Conservation (phyloP, 2,888 invertebrate genomes). For the Drosophila peninsularis region DNA sequence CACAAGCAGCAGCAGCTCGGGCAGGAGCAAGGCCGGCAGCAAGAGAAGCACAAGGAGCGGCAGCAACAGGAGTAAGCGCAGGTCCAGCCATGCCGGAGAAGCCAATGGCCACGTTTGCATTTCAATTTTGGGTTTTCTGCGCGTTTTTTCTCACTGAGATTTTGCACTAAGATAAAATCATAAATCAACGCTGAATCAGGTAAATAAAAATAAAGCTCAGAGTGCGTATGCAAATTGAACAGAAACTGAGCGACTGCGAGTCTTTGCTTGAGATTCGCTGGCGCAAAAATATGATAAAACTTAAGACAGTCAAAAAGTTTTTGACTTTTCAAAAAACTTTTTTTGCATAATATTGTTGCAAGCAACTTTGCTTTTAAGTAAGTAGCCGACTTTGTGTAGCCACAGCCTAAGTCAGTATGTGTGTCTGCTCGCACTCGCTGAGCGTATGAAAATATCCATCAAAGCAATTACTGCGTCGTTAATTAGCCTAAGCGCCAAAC, state of each 20-base stretch:
- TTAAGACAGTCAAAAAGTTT: conserved; percentile 68
- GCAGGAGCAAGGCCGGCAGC: conserved; percentile 21
- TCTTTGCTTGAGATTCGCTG: conserved; percentile 63
- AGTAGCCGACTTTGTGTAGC: not conserved
- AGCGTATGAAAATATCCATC: conserved; percentile 27
- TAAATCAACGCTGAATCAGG: conserved; percentile 80
- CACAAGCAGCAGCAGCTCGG: conserved; percentile 48
- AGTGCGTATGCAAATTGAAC: conserved; percentile 79
- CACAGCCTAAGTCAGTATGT: not conserved
- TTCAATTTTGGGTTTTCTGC: conserved; percentile 65
- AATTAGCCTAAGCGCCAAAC: conserved; percentile 56
- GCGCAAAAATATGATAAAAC: conserved; percentile 77
- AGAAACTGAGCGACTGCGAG: conserved; percentile 50
- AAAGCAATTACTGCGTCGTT: conserved; percentile 46
- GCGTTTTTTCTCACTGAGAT: conserved; percentile 12
- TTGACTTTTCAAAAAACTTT: conserved; percentile 54
- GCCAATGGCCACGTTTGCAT: conserved; percentile 71
- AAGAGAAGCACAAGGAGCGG: not conserved
- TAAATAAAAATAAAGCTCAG: conserved; percentile 79
- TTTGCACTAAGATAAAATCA: conserved; percentile 69
- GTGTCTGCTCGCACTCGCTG: not conserved
- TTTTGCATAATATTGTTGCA: conserved; percentile 71
- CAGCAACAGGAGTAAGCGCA: conserved; percentile 11
- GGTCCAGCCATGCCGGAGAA: conserved; percentile 9
- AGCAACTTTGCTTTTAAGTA: conserved; percentile 43